Evolutionary conservation across 2,797 vertebrate genomes (phyloP).

Genomic region (Enteromius afrohamiltoni): DNA sequence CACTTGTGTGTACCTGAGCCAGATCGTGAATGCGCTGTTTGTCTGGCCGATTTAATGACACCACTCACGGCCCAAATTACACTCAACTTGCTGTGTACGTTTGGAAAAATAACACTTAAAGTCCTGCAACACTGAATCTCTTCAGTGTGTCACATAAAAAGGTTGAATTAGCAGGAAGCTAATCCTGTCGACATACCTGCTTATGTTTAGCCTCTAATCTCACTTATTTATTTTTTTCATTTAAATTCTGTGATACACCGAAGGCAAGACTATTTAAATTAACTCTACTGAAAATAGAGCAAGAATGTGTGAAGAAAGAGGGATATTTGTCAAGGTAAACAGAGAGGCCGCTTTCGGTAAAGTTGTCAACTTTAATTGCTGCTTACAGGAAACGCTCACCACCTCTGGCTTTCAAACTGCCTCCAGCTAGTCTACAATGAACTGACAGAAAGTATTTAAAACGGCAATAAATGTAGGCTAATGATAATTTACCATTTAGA

Average conservation of each 20-base stretch:
- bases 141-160: conserved; percentile 66
- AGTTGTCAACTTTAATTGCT: conserved; percentile 38
- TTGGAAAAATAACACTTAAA: conserved; percentile 70
- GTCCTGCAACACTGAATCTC: conserved; percentile 72
- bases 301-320: not conserved
- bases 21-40: conserved; percentile 73
- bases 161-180: conserved; percentile 57
- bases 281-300: not conserved
- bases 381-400: conserved; percentile 74
- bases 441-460: conserved; percentile 18
- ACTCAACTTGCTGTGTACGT: conserved; percentile 70
- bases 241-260: not conserved
- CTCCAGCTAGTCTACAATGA: conserved; percentile 18
- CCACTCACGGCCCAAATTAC: conserved; percentile 78
- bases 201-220: conserved; percentile 51
- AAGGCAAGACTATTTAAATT: not conserved
- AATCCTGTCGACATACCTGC: conserved; percentile 52
- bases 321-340: conserved; percentile 34
- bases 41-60: conserved; percentile 77
- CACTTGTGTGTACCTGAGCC: conserved; percentile 71
- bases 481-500: conserved; percentile 15
- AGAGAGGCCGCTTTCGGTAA: conserved; percentile 11
- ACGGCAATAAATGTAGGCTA: conserved; percentile 15
- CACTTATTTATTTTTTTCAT: not conserved
- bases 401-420: conserved; percentile 59